Evolutionary conservation across 2,888 invertebrate species (phyloP).

Genomic region (Cyclophora punctaria): DNA sequence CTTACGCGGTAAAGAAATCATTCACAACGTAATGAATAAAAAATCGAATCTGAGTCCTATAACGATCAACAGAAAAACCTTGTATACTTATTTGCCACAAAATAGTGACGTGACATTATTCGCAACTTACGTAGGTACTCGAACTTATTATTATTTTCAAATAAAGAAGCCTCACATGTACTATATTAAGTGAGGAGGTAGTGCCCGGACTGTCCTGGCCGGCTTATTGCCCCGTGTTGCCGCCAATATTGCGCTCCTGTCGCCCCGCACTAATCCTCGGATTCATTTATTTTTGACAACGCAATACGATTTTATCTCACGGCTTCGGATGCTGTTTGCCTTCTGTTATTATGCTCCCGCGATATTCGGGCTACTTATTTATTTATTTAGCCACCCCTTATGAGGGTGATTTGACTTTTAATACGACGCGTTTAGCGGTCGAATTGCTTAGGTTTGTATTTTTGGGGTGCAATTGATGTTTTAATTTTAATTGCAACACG

Average conservation of each 20-base stretch:
- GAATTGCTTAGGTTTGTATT: conserved; percentile 38
- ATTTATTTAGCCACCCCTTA: conserved; percentile 66
- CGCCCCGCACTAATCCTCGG: conserved; percentile 71
- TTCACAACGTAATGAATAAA: too few species aligned
- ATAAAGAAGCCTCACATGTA: too few species aligned
- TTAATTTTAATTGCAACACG: neutral
- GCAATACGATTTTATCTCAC: conserved; percentile 75
- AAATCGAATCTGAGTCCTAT: too few species aligned
- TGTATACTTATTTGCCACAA: too few species aligned
- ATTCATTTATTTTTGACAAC: conserved; percentile 77
- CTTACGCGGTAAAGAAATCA: too few species aligned
- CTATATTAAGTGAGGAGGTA: too few species aligned
- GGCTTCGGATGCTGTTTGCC: conserved; percentile 75
- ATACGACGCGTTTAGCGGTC: conserved; percentile 57
- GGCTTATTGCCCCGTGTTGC: conserved; percentile 64
- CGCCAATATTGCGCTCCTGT: conserved; percentile 69
- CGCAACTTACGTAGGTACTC: too few species aligned
- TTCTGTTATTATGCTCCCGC: conserved; percentile 69
- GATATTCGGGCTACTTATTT: conserved; percentile 69
- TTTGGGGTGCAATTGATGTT: conserved; percentile 10
- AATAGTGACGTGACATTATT: too few species aligned
- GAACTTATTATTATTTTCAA: too few species aligned
- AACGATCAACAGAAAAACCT: too few species aligned
- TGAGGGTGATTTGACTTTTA: conserved; percentile 65
- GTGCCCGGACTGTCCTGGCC: conserved; percentile 1